Conservation (phyloP, 2,888 invertebrate genomes). For the Bursaphelenchus okinawaensis region DNA sequence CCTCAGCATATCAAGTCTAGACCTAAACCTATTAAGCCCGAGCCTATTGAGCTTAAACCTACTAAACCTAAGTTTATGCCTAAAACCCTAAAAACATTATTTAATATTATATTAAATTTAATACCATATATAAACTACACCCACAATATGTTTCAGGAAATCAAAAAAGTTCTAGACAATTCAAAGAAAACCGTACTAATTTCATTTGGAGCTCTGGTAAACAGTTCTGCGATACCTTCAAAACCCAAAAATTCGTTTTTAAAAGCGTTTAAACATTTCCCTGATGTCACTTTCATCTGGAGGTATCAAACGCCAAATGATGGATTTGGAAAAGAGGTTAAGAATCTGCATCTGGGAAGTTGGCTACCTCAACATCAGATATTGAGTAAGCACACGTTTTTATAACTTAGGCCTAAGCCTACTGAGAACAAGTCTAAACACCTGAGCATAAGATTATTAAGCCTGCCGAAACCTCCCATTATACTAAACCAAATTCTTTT, state of each 20-base stretch:
- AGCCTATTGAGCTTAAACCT: no score
- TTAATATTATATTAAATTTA: not conserved
- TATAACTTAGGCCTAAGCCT: not conserved
- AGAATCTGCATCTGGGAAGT: not conserved
- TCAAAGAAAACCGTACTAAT: not conserved
- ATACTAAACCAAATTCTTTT: not conserved
- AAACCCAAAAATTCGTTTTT: not conserved
- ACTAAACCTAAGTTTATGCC: no score
- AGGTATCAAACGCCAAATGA: not conserved
- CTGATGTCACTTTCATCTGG: not conserved
- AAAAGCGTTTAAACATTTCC: not conserved
- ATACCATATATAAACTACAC: no score
- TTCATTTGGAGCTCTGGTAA: not conserved
- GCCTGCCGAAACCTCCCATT: not conserved
- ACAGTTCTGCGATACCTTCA: not conserved
- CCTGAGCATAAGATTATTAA: not conserved
- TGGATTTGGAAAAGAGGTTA: not conserved
- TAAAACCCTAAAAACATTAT: not conserved
- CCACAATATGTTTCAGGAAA: constrained; percentile 2
- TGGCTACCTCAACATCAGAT: not conserved
- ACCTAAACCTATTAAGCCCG: no score
- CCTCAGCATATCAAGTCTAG: not conserved
- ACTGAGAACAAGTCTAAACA: not conserved
- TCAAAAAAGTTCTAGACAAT: not conserved
- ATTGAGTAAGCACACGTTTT: not conserved